Conservation (phyloP, 2,888 invertebrate genomes). For the Coleophora deauratella region DNA sequence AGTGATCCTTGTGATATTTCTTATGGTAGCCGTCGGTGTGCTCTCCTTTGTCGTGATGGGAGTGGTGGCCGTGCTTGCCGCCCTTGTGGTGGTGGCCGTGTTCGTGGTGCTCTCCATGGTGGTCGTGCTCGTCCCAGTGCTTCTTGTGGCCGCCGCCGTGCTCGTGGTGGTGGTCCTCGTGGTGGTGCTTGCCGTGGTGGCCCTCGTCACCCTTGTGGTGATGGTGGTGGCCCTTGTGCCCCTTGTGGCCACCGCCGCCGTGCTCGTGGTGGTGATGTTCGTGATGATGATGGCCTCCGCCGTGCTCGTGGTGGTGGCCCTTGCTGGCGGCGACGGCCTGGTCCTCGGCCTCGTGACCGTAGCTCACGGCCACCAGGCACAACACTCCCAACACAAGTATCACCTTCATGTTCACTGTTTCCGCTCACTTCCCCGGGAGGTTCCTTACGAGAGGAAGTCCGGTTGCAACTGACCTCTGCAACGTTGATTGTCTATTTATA, state of each 20-base stretch:
- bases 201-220: conserved; percentile 86
- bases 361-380: conserved; percentile 49
- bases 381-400: conserved; percentile 47
- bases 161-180: conserved; percentile 81
- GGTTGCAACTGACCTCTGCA: conserved; percentile 55
- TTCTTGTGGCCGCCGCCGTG: conserved; percentile 86
- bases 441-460: conserved; percentile 48
- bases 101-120: conserved; percentile 84
- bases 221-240: conserved; percentile 82
- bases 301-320: conserved; percentile 69
- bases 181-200: conserved; percentile 83
- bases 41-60: conserved; percentile 88
- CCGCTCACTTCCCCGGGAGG: conserved; percentile 15
- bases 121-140: conserved; percentile 83
- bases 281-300: conserved; percentile 79
- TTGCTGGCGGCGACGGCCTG: conserved; percentile 68
- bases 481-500: conserved; percentile 58
- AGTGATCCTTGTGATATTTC: conserved; percentile 90
- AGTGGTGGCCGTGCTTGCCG: conserved; percentile 86
- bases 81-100: conserved; percentile 85
- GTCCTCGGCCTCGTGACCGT: conserved; percentile 41
- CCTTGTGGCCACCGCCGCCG: conserved; percentile 84
- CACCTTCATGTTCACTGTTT: conserved; percentile 40
- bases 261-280: conserved; percentile 79
- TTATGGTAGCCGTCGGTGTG: conserved; percentile 88